A percentile compares a stretch with the other conserved stretches of the same genome.
These are phyloP conservation scores for Cydia amplana DNA, from an alignment of 1,140 invertebrate species.

Conservation along the genomic window DNA sequence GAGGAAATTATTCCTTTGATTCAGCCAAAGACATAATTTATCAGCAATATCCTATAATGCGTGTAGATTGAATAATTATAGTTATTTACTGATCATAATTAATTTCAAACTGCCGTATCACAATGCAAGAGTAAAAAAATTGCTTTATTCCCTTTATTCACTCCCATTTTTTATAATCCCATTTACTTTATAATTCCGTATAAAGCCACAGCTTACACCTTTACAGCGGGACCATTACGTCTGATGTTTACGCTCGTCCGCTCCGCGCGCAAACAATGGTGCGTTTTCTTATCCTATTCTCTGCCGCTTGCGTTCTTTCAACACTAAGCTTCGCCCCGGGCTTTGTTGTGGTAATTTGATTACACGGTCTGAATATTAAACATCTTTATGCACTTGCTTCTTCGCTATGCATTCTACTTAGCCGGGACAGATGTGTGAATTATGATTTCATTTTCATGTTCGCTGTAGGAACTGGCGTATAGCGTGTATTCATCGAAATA, in stretches of 20 bases:
- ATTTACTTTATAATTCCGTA: neutral
- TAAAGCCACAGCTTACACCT: neutral
- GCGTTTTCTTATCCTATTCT: neutral
- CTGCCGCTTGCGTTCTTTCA: conserved; percentile 3
- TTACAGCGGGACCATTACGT: neutral
- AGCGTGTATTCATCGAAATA: neutral
- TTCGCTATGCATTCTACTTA: conserved; percentile 15
- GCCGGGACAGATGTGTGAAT: conserved; percentile 15
- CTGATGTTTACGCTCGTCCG: neutral
- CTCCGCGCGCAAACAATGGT: neutral
- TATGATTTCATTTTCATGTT: conserved; percentile 9
- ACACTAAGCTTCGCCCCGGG: conserved; percentile 19
- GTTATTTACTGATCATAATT: no score
- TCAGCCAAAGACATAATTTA: no score
- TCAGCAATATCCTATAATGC: no score
- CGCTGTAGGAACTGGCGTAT: neutral
- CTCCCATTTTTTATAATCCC: neutral
- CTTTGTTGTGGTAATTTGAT: conserved; percentile 76
- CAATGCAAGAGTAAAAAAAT: no score
- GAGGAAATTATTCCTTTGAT: neutral
- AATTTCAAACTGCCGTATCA: no score
- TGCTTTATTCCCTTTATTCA: neutral
- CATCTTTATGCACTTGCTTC: conserved; percentile 12
- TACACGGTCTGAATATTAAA: conserved; percentile 70
- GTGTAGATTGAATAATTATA: no score